These are phyloP conservation scores for Xestia ashworthii DNA, from an alignment of 2,888 invertebrate species.

Conservation along the genomic window DNA sequence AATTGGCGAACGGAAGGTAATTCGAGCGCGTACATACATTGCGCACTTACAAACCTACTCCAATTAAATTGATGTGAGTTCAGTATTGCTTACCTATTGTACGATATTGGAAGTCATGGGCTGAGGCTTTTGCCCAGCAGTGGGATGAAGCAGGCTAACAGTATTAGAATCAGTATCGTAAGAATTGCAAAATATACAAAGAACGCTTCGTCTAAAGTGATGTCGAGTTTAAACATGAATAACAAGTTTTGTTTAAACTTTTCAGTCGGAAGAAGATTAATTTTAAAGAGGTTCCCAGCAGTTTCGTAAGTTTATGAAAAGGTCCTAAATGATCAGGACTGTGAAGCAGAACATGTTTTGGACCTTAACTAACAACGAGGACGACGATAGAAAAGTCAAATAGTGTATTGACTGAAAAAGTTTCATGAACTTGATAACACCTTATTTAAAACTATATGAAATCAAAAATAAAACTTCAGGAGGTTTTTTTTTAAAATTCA, in stretches of 20 bases:
- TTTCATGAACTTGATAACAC: too few relatives aligned
- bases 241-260: background rate
- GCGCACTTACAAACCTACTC: background rate
- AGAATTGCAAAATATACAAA: background rate
- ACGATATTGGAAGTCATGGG: background rate
- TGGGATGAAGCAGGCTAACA: too few relatives aligned
- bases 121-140: too few relatives aligned
- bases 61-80: conserved; percentile 17
- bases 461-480: too few relatives aligned
- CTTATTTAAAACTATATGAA: too few relatives aligned
- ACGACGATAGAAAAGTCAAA: too few relatives aligned
- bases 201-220: background rate
- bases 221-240: background rate
- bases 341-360: background rate
- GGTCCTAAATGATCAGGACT: background rate
- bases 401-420: too few relatives aligned
- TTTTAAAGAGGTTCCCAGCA: background rate
- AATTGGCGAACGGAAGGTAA: conserved; percentile 21
- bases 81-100: background rate
- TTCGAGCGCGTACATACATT: background rate
- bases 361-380: background rate
- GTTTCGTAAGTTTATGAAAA: too few relatives aligned
- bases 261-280: background rate
- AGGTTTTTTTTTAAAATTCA: too few relatives aligned
- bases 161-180: too few relatives aligned